Evolutionary conservation across 2,113 vertebrate genomes (phyloP), one percentile per base, ranked within the genome.

Genomic region (Pantherophis guttatus): DNA sequence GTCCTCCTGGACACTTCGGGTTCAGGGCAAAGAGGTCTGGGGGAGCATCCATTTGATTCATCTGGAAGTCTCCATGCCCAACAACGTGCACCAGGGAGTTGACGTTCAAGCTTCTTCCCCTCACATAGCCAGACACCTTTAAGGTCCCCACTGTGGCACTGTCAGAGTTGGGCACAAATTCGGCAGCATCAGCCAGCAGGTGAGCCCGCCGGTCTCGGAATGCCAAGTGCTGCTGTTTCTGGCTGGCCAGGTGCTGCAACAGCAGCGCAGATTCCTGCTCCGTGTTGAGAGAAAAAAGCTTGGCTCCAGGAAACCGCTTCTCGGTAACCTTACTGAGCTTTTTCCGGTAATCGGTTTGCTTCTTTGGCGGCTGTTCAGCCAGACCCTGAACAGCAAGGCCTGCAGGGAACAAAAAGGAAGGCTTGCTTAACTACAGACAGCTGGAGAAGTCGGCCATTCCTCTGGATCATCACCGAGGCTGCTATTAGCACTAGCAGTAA

Each of bases 51-150:
- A 99, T 98, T 95, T 99, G 99, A 92, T 97, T 98, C 95, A 99
- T 97, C 97, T 99, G 99, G 97, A 99, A 99, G 97, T 99, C 99
- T 59, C 99, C 99, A 0, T 99, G 98, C 57, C 99, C 99, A 94
- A 97, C 97, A 2, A 99, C 98, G 94, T 99, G 99, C 92, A 99
- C 97, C 95, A 99, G 96, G 91, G 98, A 98, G 97, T 99, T 98
- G 19, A 98, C 98, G 0, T 92, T 93, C 3, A 99, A 96, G 86
- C 97, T 96, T 57, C 96, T 97, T 1, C 99, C 99, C 24, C 98
- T 98, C 88, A 99, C 97, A 48, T 99, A 99, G 81, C 99, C 99
- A 0, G 99, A 99, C 89, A 99, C 98, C 92, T 98, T 98, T 93
- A 99, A 97, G 29, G 98, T 99, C 24, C 99, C 99, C 39, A 98